These are phyloP conservation scores for Petaurus breviceps DNA, from an alignment of 2,113 vertebrate genomes.

Conservation along the genomic window DNA sequence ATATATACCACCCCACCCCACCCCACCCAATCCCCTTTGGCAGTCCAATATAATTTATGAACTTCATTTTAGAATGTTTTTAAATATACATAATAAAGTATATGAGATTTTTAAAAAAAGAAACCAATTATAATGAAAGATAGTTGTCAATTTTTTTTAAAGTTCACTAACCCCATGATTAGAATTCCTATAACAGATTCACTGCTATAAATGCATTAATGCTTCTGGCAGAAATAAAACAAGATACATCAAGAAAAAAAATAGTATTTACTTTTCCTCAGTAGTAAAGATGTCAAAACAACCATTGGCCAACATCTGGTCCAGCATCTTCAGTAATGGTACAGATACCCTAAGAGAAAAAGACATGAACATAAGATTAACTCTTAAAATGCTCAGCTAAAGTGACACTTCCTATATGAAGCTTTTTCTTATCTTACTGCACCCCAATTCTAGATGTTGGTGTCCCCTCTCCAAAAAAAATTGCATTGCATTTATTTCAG, in stretches of 20 bases:
- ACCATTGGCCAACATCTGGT: slow-evolving; percentile 91
- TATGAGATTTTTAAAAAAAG: background rate
- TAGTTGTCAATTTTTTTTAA: background rate
- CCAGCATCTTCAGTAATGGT: slow-evolving; percentile 93
- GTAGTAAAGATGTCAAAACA: slow-evolving; percentile 90
- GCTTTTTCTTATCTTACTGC: background rate
- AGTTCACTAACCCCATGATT: background rate
- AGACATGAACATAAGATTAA: background rate
- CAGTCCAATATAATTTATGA: background rate
- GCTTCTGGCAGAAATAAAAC: background rate
- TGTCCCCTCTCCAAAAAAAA: background rate
- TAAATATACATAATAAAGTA: background rate
- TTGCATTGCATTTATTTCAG: too few species aligned
- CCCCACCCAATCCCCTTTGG: background rate
- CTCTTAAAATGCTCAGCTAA: background rate
- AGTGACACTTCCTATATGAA: background rate
- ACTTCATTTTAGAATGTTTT: background rate
- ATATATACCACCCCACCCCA: too few species aligned
- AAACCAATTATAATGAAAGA: background rate
- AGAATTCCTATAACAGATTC: background rate
- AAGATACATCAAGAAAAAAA: too few species aligned
- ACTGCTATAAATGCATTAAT: background rate
- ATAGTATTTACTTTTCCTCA: slow-evolving; percentile 88
- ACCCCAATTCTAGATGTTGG: background rate
- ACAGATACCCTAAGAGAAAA: slow-evolving; percentile 89